Base-by-base conservation (phyloP, 2,888 invertebrate genomes). In the Morinoia aosen region DNA sequence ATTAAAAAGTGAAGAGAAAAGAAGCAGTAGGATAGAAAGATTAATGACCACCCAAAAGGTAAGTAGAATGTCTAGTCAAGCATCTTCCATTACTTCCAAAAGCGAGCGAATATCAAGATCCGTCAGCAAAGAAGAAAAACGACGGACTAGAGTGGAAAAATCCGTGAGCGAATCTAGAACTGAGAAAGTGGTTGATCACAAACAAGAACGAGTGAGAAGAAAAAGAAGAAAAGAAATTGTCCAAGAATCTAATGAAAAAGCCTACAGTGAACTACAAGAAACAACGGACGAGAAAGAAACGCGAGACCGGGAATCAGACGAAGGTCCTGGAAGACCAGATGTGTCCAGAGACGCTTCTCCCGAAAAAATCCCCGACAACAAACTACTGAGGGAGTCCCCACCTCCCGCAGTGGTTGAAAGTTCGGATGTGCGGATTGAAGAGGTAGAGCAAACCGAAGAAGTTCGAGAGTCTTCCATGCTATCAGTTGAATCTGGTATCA, bases 301-400 rank as follows among this genome's bases (percentile, higher is more conserved):
- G 76, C 97, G 97, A 95, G 97, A 97, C 58, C 97, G 97, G 91
- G 97, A 97, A 95, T 97, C 97, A 96, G 96, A 93, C 25, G 40
- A 96, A 88, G 57, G 95, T 94, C 58, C 96, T 95, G 61, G 95
- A 95, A 33, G 95, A 95, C 94, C 95, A 94, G 90, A 96, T 88
- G 33, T 90, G 58, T 61, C 58, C 95, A 56, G 93, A 12, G 93
- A 93, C 3, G 19, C 90, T 4, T 90, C 48, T 19, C 48, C 93
- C 39, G 96, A 93, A 64, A 95, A 91, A 64, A 95, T 91, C 33
- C 48, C 57, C 16, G 91, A 95, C n/a, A 94, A 95, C 25, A 96
- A 95, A 95, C 40, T 64, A 95, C 48, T 76, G 88, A 58, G 58
- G 48, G 91, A 95, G 88, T 94, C 95, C 39, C 61, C 64, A 19